Evolutionary conservation across 1,140 invertebrate genomes (phyloP), one percentile per base, ranked within the genome.

Genomic region (Nephotettix cincticeps): DNA sequence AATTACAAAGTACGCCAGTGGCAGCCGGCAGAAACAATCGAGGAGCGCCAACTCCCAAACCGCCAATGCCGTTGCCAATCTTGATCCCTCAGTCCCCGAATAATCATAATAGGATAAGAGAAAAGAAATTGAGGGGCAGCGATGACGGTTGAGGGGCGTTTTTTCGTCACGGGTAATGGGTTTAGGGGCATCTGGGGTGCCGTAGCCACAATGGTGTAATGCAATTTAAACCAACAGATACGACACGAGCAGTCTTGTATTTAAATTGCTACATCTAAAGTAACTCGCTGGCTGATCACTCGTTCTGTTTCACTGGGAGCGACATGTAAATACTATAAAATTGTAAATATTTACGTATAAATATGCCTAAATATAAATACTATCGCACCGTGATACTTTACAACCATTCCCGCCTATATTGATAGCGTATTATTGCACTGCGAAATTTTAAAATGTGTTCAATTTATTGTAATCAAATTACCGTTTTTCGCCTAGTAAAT

Each of bases 31-130:
- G n/a, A n/a, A n/a, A n/a, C n/a, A n/a, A n/a, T n/a, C n/a, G n/a
- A n/a, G n/a, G n/a, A n/a, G n/a, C n/a, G n/a, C n/a, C n/a, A 30
- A 67, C 23, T 67, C 64, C 64, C 64, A 67, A 21, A 45, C 36
- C 64, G 25, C 64, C 64, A 29, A 64, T 64, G 61, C 17, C 61
- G 9, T 6, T 11, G 1, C 61, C 61, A 28, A 19, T 19, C 36
- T 43, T 45, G 23, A 67, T 45, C 64, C 40, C 64, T 43, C 30
- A 45, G 30, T 67, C 64, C 64, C 64, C 64, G 40, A 67, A 67
- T 67, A 67, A 67, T 67, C 64, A 67, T 67, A 67, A 67, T 43
- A 43, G 64, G 40, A 43, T 67, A 45, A 32, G 21, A 67, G 40
- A 45, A 45, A 45, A 67, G 64, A 19, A 67, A 45, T 67, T 27